These are phyloP conservation scores for Sprattus sprattus DNA, from an alignment of 2,113 vertebrate genomes.

Conservation along the genomic window DNA sequence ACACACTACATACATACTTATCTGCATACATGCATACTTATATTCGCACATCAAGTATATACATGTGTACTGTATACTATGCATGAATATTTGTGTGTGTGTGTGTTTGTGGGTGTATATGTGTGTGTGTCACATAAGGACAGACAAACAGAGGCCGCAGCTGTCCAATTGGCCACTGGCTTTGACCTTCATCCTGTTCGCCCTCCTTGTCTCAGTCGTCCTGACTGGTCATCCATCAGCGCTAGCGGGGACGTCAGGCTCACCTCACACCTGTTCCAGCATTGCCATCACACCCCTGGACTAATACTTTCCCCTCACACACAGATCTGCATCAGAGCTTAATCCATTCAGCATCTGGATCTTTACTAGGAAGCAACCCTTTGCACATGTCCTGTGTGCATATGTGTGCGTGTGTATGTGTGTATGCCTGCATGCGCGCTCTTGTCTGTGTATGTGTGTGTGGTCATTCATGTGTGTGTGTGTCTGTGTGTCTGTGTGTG, in stretches of 20 bases:
- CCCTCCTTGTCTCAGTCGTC: neutral
- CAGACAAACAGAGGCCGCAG: neutral
- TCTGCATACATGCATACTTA: neutral
- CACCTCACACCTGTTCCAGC: neutral
- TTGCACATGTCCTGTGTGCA: neutral
- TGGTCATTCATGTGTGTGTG: neutral
- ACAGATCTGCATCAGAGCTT: neutral
- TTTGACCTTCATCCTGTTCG: conserved; percentile 5
- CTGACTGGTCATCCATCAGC: neutral
- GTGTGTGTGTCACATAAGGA: neutral
- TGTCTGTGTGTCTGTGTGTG: neutral
- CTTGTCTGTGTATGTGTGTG: neutral
- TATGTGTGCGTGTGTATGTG: neutral
- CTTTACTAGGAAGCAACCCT: neutral
- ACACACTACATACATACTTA: neutral
- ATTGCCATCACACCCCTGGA: conserved; percentile 33
- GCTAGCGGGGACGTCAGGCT: neutral
- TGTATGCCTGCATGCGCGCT: neutral
- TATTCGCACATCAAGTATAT: neutral
- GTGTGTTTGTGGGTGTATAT: conserved; percentile 22
- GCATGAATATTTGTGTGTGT: conserved; percentile 17
- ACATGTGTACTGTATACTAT: neutral
- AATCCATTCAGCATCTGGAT: neutral
- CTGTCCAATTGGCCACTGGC: conserved; percentile 21
- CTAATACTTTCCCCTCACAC: conserved; percentile 26